Conservation (phyloP, 2,888 invertebrate species). For the Alloscopus bannaensis region DNA sequence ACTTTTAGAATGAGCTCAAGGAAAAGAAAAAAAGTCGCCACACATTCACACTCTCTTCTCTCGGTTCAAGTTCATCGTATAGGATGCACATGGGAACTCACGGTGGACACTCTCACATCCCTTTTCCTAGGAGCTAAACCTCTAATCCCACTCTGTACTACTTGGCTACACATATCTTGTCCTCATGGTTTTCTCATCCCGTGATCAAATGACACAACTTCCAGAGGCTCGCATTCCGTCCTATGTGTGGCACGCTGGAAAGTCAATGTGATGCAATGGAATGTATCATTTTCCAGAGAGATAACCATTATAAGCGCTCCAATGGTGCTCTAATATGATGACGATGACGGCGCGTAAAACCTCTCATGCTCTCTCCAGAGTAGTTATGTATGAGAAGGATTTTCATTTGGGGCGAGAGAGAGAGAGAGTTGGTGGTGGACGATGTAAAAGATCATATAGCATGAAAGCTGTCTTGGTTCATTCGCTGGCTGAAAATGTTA, state of each 20-base stretch:
- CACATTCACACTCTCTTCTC: conserved; percentile 33
- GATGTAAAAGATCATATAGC: no score
- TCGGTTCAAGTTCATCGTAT: conserved; percentile 50
- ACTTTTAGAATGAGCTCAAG: conserved; percentile 41
- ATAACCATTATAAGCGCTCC: conserved; percentile 61
- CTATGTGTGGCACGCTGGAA: background rate
- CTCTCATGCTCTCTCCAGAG: no score
- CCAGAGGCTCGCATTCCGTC: background rate
- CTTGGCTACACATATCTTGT: background rate
- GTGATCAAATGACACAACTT: conserved; percentile 51
- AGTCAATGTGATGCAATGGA: conserved; percentile 49
- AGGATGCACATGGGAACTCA: no score
- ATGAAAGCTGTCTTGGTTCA: background rate
- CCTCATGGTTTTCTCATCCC: conserved; percentile 20
- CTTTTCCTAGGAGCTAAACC: no score
- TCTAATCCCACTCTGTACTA: background rate
- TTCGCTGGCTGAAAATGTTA: background rate
- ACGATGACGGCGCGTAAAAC: conserved; percentile 38
- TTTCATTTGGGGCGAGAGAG: no score
- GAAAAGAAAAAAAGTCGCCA: conserved; percentile 53
- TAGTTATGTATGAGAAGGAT: conserved; percentile 6
- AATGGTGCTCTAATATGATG: conserved; percentile 60
- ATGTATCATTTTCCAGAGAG: conserved; percentile 54
- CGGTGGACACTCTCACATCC: no score
- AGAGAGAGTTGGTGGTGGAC: no score